Percentiles rank a stretch among this genome's conserved stretches.
Conservation (phyloP, 2,797 vertebrate species). For the Salarias fasciatus region DNA sequence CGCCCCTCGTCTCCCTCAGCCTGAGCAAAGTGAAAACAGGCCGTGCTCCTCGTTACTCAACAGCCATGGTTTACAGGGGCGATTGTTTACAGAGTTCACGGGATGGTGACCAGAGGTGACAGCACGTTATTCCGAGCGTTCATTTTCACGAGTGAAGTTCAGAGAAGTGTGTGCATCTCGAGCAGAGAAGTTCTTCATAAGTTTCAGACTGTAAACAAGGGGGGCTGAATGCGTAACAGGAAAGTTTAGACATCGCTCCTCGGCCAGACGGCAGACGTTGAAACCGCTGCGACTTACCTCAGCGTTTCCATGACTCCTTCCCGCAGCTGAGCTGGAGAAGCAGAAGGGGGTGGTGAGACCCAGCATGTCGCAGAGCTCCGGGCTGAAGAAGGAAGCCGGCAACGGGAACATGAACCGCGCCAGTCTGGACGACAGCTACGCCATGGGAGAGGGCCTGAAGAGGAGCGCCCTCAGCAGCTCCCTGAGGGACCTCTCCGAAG, state of each 20-base stretch:
- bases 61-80: slow-evolving; percentile 47
- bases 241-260: slow-evolving; percentile 5
- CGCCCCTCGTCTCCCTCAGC: slow-evolving; percentile 22
- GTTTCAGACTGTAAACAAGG: slow-evolving; percentile 6
- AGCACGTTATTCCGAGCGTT: slow-evolving; percentile 20
- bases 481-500: slow-evolving; percentile 95
- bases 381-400: slow-evolving; percentile 93
- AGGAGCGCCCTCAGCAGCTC: slow-evolving; percentile 97
- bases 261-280: slow-evolving; percentile 16
- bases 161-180: slow-evolving; percentile 17
- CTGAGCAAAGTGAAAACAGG: slow-evolving; percentile 51
- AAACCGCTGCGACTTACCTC: slow-evolving; percentile 43
- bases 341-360: slow-evolving; percentile 96
- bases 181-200: slow-evolving; percentile 11
- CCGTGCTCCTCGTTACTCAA: slow-evolving; percentile 61
- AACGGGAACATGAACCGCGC: slow-evolving; percentile 90
- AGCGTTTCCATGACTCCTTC: slow-evolving; percentile 30
- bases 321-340: slow-evolving; percentile 95
- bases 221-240: slow-evolving; percentile 8
- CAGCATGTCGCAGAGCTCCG: slow-evolving; percentile 95
- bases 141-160: slow-evolving; percentile 21
- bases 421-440: slow-evolving; percentile 96
- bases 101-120: slow-evolving; percentile 32
- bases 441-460: slow-evolving; percentile 95
- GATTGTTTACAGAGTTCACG: slow-evolving; percentile 63